Percentiles rank a stretch among this genome's conserved stretches.
Evolutionary conservation across 2,113 vertebrate species (phyloP).

Genomic region (Nothoprocta perdicaria): DNA sequence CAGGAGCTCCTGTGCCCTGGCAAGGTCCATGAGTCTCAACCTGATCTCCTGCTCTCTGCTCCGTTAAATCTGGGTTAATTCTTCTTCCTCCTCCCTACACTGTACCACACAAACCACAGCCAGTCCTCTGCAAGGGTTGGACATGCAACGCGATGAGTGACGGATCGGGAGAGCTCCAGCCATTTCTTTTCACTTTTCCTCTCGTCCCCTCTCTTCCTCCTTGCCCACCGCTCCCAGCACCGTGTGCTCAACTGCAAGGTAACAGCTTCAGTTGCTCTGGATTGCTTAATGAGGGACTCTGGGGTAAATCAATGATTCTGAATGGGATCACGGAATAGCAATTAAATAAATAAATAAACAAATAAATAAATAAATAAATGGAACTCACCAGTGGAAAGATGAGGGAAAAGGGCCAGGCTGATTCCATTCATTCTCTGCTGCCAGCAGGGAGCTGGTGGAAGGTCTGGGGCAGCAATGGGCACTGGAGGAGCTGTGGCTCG

Average conservation of each 20-base stretch:
- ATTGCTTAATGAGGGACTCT: conserved; percentile 42
- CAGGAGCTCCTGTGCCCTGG: background rate
- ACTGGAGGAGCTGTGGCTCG: fast-evolving
- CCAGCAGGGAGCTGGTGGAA: background rate
- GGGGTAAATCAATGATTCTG: conserved; percentile 55
- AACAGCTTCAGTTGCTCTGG: conserved; percentile 33
- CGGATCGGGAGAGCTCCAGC: background rate
- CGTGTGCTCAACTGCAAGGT: background rate
- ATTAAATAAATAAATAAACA: background rate
- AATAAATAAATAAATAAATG: background rate
- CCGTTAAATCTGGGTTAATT: background rate
- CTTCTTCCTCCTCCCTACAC: background rate
- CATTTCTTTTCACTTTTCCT: background rate
- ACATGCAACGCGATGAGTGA: background rate
- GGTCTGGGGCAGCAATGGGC: background rate
- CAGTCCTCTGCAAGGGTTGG: fast-evolving
- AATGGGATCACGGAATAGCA: conserved; percentile 28
- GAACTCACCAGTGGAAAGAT: background rate
- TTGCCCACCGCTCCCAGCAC: background rate
- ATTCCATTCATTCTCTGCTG: background rate
- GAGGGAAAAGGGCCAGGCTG: background rate
- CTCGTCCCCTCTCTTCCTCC: background rate
- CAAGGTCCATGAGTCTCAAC: background rate
- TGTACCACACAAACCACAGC: fast-evolving
- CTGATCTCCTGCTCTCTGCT: fast-evolving